phyloP scores from a whole-genome alignment of 1,140 invertebrate genomes.

The Anastrepha ludens region DNA sequence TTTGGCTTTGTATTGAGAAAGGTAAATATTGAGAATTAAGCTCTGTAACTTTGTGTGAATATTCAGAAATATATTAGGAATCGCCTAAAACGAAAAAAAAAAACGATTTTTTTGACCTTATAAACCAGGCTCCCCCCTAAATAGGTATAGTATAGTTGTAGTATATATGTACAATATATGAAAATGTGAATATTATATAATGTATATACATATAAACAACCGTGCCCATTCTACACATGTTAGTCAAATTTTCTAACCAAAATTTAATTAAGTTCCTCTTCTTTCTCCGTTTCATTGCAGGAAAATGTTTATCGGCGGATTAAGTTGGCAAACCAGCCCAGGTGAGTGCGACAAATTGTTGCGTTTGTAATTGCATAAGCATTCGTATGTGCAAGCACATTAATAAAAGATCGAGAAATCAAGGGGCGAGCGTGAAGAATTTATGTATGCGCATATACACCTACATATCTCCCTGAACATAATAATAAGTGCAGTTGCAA shows the following conservation, averaged over 20 bases:
- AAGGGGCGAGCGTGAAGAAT: neutral
- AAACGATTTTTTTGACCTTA: no score
- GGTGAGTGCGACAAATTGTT: slow-evolving; percentile 80
- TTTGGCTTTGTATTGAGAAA: no score
- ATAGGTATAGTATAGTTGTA: no score
- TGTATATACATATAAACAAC: no score
- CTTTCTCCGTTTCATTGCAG: slow-evolving; percentile 82
- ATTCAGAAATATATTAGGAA: no score
- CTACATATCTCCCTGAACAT: neutral
- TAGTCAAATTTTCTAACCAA: slow-evolving; percentile 76
- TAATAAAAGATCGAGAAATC: neutral
- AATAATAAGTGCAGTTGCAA: slow-evolving; percentile 7
- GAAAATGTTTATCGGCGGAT: slow-evolving; percentile 99
- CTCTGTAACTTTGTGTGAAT: no score
- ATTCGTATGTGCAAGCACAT: neutral
- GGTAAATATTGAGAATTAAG: no score
- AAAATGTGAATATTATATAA: no score
- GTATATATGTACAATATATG: no score
- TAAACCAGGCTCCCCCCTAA: no score
- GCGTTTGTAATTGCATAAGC: neutral
- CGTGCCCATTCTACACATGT: no score
- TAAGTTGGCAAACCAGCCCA: slow-evolving; percentile 99
- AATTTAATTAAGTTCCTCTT: slow-evolving; percentile 54
- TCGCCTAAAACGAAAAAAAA: no score
- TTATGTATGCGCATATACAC: neutral